Percentiles rank a stretch among this genome's conserved stretches.
Conservation (phyloP, 92 coral and sea anemone genomes). For the Palythoa caribaeorum region DNA sequence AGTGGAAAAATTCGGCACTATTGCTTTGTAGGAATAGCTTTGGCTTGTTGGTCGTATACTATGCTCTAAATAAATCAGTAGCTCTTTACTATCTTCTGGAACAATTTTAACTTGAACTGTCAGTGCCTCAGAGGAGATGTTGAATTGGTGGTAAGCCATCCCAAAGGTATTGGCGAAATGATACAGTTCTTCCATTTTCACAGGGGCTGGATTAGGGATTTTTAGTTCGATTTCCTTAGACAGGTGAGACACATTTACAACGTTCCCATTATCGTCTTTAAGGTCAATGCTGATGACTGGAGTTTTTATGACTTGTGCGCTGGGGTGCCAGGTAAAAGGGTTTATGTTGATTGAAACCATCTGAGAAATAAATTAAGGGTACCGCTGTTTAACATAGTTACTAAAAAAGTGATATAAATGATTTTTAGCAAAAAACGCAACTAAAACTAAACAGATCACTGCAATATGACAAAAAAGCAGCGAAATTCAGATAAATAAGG, state of each 20-base stretch:
- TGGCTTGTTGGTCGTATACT: conserved; percentile 70
- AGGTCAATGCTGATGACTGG: conserved; percentile 82
- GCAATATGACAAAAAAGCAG: too few relatives aligned
- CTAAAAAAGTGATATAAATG: neutral
- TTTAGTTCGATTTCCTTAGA: conserved; percentile 75
- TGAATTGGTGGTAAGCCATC: conserved; percentile 76
- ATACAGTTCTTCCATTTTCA: conserved; percentile 13
- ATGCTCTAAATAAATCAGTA: conserved; percentile 69
- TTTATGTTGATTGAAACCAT: conserved; percentile 76
- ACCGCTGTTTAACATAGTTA: neutral
- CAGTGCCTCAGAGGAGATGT: conserved; percentile 68
- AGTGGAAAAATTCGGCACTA: conserved; percentile 79
- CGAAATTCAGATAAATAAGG: too few relatives aligned
- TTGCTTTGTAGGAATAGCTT: conserved; percentile 55
- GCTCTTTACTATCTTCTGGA: conserved; percentile 66
- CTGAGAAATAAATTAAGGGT: conserved; percentile 44
- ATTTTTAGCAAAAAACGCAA: too few relatives aligned
- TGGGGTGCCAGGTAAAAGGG: conserved; percentile 92
- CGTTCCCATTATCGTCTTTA: conserved; percentile 68
- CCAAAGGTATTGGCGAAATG: conserved; percentile 41
- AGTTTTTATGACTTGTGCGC: conserved; percentile 74
- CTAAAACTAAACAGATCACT: too few relatives aligned
- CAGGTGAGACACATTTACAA: conserved; percentile 72
- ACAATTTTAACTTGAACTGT: conserved; percentile 66
- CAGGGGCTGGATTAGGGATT: conserved; percentile 48